Conservation (phyloP, 64 coral and sea anemone species). For the Actinia tenebrosa region DNA sequence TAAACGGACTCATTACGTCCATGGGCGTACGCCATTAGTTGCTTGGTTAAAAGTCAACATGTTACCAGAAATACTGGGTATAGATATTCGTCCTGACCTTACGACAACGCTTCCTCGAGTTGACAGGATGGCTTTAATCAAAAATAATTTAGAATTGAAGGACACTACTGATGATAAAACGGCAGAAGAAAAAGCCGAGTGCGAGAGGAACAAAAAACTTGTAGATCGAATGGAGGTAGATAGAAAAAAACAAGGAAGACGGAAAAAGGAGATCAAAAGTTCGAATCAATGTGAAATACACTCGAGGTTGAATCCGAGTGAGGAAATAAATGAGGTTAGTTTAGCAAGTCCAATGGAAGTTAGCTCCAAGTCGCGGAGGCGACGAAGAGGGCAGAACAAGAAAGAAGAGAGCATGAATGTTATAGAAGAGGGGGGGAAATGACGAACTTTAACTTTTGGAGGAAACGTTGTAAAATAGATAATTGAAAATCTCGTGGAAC, state of each 20-base stretch:
- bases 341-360: background rate
- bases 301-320: background rate
- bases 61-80: slow-evolving; percentile 74
- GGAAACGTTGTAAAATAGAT: background rate
- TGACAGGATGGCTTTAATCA: slow-evolving; percentile 61
- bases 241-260: background rate
- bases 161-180: slow-evolving; percentile 42
- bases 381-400: background rate
- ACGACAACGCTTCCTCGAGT: slow-evolving; percentile 47
- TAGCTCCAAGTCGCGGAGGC: background rate
- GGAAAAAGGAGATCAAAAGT: background rate
- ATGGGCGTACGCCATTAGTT: slow-evolving; percentile 81
- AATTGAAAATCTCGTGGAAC: background rate
- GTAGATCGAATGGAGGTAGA: background rate
- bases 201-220: background rate
- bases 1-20: slow-evolving; percentile 81
- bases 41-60: slow-evolving; percentile 89
- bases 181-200: slow-evolving; percentile 1
- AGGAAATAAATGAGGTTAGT: background rate
- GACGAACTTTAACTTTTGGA: too few relatives aligned
- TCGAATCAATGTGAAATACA: background rate
- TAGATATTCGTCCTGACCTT: slow-evolving; percentile 50
- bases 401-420: background rate
- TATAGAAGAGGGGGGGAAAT: background rate
- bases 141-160: slow-evolving; percentile 61